Conservation (phyloP, 2,888 invertebrate genomes). For the Gymnocheta viridis region DNA sequence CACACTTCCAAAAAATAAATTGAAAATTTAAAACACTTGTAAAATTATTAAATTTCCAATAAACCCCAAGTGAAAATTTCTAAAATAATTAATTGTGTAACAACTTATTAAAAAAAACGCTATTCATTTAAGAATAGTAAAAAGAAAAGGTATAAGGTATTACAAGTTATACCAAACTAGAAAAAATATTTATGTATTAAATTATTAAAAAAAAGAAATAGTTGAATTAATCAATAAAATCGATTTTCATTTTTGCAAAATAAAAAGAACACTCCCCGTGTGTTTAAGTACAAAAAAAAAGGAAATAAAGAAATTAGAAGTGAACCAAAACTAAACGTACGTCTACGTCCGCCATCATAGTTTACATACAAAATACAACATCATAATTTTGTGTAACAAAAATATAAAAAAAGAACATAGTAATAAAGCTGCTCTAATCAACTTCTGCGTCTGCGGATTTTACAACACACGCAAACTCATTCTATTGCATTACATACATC, state of each 20-base stretch:
- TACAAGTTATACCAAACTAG: constrained; percentile 19
- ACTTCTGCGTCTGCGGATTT: constrained; percentile 63
- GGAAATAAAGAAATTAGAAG: constrained; percentile 48
- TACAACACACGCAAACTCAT: constrained; percentile 59
- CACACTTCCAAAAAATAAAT: constrained; percentile 33
- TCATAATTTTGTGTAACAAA: constrained; percentile 59
- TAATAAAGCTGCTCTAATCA: constrained; percentile 55
- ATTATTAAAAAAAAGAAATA: constrained; percentile 4
- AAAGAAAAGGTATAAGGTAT: constrained; percentile 35
- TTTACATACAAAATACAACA: constrained; percentile 56
- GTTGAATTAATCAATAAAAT: constrained; percentile 62
- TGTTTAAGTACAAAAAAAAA: constrained; percentile 50
- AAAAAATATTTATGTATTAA: constrained; percentile 32
- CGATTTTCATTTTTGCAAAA: constrained; percentile 56
- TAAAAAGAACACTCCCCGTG: constrained; percentile 63
- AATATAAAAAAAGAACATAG: constrained; percentile 35
- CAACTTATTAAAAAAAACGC: constrained; percentile 39
- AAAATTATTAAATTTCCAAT: constrained; percentile 8
- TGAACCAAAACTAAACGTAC: constrained; percentile 58
- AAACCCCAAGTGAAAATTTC: not conserved
- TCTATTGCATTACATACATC: constrained; percentile 11
- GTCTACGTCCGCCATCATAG: constrained; percentile 64
- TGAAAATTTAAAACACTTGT: constrained; percentile 14
- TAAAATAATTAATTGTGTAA: constrained; percentile 67
- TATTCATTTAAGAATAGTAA: constrained; percentile 48